Conservation (phyloP, 2,888 invertebrate species). For the Ypsolopha scabrella region DNA sequence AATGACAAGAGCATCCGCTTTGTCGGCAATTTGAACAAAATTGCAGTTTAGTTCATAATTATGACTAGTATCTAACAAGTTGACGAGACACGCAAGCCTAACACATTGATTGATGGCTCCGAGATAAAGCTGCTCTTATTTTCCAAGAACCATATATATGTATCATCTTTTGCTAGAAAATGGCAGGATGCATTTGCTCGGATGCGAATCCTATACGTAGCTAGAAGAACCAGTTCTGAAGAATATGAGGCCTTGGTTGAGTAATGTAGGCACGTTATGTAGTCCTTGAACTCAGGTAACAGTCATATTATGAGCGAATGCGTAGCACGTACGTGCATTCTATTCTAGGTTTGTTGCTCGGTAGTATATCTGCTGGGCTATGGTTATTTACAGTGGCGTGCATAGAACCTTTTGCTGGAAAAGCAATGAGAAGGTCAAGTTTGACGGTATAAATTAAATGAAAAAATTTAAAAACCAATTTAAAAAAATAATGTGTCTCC, state of each 20-base stretch:
- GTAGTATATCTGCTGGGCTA: no score
- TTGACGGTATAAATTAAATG: no score
- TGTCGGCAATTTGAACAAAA: neutral
- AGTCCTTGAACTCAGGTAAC: constrained; percentile 51
- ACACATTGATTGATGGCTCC: neutral
- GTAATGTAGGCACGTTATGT: no score
- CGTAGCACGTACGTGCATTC: neutral
- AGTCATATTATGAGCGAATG: constrained; percentile 4
- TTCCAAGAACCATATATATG: neutral
- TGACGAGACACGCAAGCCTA: neutral
- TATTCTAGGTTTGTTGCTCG: no score
- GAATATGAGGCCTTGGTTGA: neutral
- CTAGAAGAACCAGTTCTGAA: neutral
- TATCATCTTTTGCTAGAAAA: neutral
- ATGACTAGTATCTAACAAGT: neutral
- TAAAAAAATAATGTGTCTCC: no score
- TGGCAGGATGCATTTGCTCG: neutral
- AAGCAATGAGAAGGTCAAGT: no score
- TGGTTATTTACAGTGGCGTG: no score
- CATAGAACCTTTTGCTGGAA: no score
- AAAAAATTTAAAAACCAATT: no score
- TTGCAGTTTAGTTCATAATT: neutral
- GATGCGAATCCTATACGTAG: neutral
- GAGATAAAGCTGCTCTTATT: neutral
- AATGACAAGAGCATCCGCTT: neutral